Evolutionary conservation across 2,797 vertebrate genomes (phyloP), one percentile per base, ranked within the genome.

Genomic region (Sebastes melanostomus): DNA sequence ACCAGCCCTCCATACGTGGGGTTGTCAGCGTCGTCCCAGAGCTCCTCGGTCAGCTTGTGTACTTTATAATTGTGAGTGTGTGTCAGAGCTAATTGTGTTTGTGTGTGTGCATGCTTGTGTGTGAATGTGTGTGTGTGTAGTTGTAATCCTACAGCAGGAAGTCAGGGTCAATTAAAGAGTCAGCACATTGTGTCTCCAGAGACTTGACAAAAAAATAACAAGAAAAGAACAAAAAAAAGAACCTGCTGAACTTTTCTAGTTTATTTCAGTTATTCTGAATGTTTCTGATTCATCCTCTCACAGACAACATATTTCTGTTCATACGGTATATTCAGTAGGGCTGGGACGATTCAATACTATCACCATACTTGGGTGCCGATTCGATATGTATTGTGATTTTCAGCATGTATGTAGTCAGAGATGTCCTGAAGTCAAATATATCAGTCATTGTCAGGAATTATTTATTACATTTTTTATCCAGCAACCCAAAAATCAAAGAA

Each of bases 91-190:
- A 72, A 82, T 27, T 72, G 29, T 78, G 42, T 85, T 61, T 30
- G 59, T 58, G 27, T 46, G 36, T 55, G 7, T 52, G 59, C 34
- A 20, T 73, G 66, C 76, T 62, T 22, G 16, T 59, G 66, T 75
- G 52, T 46, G 36, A 74, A n/a, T 85, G 66, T 87, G 77, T 92
- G 32, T 78, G 74, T 85, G 77, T 91, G 83, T 87, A 66, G 81
- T 81, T 91, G 77, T 74, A 90, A 82, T 90, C 81, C 16, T 88
- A 76, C 75, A 77, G 85, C 92, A 93, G 93, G 92, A 94, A 94
- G 86, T 82, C 34, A 36, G 88, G 92, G 87, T 94, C 88, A 92
- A 84, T 92, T 89, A 88, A 89, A 79, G 66, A 83, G 90, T 92
- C 86, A 92, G 85, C 22, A 86, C 62, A 80, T 46, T 82, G 74